Base-by-base conservation (phyloP, 2,888 invertebrate genomes). In the Drosophila robusta region DNA sequence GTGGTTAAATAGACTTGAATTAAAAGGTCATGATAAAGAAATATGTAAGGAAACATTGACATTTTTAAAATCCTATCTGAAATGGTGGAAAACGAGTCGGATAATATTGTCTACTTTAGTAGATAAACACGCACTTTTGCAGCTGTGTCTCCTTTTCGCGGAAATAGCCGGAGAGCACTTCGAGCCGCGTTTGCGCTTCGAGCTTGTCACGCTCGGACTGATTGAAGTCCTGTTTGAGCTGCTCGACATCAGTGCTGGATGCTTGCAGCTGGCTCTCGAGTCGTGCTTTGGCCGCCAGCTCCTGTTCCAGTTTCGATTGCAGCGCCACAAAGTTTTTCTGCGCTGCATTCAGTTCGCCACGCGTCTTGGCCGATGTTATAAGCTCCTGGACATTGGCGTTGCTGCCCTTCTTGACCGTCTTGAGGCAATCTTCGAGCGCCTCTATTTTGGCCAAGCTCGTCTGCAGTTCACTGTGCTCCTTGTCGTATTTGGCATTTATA, bases 111-210 rank as follows among this genome's bases (percentile, higher is more conserved):
- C 8, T 26, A 26, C 7, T 7, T 2, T 8, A 8, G n/a, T n/a
- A n/a, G n/a, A n/a, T n/a, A n/a, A n/a, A 29, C 24, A 55, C 66
- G 14, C 93, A 97, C 96, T 97, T 97, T 93, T 97, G 95, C 49
- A 98, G 93, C 92, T 97, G 96, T 12, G 95, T 94, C 92, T 98
- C 98, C 83, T 97, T 96, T 75, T 98, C 97, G 89, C 97, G 97
- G 93, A 98, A 98, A 92, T 98, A 98, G 89, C 95, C 96, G 0
- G 96, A 96, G 41, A 98, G 93, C 1, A 98, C 97, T 89, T 97
- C 96, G 2, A 98, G 93, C 82, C 96, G 95, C 0, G 97, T 97
- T 80, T 95, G 94, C 0, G 97, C 96, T 90, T 98, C 97, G 0
- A 95, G 88, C 84, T 95, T 95, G 62, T 95, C 95, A 73, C 94